A percentile compares a stretch with the other conserved stretches of the same genome.
Evolutionary conservation across 2,797 vertebrate species (phyloP).

Genomic region (Syngnathus acus): DNA sequence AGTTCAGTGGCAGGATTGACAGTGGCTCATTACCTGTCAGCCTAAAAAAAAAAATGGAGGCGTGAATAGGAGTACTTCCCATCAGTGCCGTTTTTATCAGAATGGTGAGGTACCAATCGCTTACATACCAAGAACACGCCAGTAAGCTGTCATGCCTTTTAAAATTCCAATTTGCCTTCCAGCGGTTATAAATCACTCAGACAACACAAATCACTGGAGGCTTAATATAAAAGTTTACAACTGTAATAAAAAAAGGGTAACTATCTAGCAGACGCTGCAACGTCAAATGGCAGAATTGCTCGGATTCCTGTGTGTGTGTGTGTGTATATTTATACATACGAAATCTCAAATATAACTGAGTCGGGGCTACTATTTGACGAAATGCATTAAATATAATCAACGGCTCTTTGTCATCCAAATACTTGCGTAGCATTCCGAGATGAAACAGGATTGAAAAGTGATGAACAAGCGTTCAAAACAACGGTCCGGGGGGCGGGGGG

Average conservation of each 20-base stretch:
- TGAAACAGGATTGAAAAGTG: neutral
- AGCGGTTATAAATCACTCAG: slow-evolving; percentile 2
- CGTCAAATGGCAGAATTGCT: neutral
- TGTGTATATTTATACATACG: too few species aligned
- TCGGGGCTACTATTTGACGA: too few species aligned
- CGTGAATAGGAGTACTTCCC: neutral
- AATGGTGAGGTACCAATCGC: neutral
- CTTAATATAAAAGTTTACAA: slow-evolving; percentile 5
- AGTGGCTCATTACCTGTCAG: slow-evolving; percentile 95
- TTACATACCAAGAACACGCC: neutral
- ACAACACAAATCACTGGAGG: neutral
- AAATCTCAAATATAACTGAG: too few species aligned
- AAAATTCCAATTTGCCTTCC: slow-evolving; percentile 2
- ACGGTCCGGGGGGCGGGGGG: slow-evolving; percentile 17
- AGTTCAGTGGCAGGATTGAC: slow-evolving; percentile 92
- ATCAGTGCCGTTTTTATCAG: neutral
- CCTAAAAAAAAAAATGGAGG: slow-evolving; percentile 58
- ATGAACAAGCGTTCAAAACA: neutral
- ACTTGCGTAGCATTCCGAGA: neutral
- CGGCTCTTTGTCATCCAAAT: neutral
- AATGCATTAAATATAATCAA: neutral
- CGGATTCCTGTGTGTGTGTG: neutral
- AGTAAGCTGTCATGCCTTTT: neutral
- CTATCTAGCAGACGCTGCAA: neutral
- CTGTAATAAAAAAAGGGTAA: neutral